Evolutionary conservation across 2,797 vertebrate genomes (phyloP), one percentile per base, ranked within the genome.

Genomic region (Capromys pilorides): DNA sequence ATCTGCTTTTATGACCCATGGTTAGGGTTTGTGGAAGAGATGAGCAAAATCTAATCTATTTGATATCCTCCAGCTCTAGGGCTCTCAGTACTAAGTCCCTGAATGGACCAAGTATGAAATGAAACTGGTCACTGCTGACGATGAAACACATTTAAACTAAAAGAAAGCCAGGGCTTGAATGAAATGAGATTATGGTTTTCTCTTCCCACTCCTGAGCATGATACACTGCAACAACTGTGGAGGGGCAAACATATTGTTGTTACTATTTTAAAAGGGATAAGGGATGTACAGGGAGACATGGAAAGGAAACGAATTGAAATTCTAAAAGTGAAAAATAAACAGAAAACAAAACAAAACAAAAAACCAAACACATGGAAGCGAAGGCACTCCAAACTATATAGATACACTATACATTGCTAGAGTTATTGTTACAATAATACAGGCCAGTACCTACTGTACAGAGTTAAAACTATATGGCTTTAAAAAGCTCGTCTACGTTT

Each of bases 321-420:
- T 97, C 98, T 96, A 57, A 84, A 94, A 86, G 36, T 88, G 87
- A 77, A 91, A 95, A 96, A 97, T 79, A 81, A 97, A 93, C 97
- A 95, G 97, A 98, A n/a, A n/a, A 85, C 67, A 62, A 77, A 94
- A 69, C 67, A 62, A 83, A 94, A 82, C 98, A 98, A 98, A 97
- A 98, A 98, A 98, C 98, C 54, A 91, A 95, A 98, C 98, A 98
- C 98, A 99, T 99, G 99, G 99, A 99, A 99, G 99, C 99, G 99
- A 99, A 99, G 99, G 99, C 99, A 99, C 99, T 99, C 99, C 99
- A 99, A 99, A 99, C 99, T 99, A 99, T 99, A 99, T 99, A 99
- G 99, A 99, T 99, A 99, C 99, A 99, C 99, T 99, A 99, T 99
- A 99, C 99, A 99, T 99, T 98, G 99, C 99, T 99, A 99, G 98